Evolutionary conservation across 2,888 invertebrate species (phyloP), one percentile per base, ranked within the genome.

Genomic region (Malachius bipustulatus): DNA sequence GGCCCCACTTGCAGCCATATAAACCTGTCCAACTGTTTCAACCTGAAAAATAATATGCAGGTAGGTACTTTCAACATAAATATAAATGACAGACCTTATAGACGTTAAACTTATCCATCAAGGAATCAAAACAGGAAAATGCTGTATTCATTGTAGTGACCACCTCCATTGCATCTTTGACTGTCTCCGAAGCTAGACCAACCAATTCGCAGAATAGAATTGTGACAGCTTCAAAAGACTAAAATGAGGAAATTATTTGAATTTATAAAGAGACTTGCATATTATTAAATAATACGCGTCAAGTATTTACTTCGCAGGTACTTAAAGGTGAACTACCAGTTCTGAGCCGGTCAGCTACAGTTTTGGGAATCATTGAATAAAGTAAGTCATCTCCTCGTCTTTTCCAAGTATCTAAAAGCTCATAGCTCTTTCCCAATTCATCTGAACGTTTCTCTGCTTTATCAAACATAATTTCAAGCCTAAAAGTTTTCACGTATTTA

Each of bases 1-100:
- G 2, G 82, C 82, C 1, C 90, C 90, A 26, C 87, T 82, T 3
- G 88, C 89, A 26, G 84, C 76, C 89, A 90, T 90, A 57, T 90
- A 90, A 30, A 77, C 73, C 55, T 77, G 81, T 12, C 89, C 90
- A 2, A 89, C 83, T 0, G 90, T 90, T 66, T 90, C 90, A 38
- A 90, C 89, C 84, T 84, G 54, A 14, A 46, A 45, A 26, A 14
- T 36, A n/a, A n/a, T n/a, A n/a, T n/a, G n/a, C n/a, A n/a, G n/a
- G n/a, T n/a, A n/a, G n/a, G n/a, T n/a, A n/a, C n/a, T n/a, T n/a
- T n/a, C n/a, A n/a, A n/a, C n/a, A n/a, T n/a, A n/a, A n/a, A n/a
- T n/a, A n/a, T n/a, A n/a, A n/a, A n/a, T n/a, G n/a, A n/a, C n/a
- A n/a, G n/a, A 82, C 84, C 73, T 90, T 90, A 56, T 89, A 90